Conservation (phyloP, 1,140 invertebrate genomes). For the Pemphigus obesinymphae region DNA sequence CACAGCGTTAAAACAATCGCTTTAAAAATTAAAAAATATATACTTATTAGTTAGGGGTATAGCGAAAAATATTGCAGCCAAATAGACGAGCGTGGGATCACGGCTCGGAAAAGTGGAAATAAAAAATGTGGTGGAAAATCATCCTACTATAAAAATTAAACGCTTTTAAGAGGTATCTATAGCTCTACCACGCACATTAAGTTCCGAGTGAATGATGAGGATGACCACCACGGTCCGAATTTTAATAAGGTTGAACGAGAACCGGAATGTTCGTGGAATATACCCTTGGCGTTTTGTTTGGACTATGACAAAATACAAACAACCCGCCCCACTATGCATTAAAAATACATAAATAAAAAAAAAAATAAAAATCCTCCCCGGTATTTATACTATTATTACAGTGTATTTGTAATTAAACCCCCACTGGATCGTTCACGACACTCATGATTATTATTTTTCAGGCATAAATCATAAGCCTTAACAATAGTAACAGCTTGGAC, state of each 20-base stretch:
- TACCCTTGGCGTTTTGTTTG: not conserved
- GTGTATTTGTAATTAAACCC: conserved; percentile 39
- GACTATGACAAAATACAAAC: conserved; percentile 34
- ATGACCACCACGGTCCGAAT: not conserved
- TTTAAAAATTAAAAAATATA: no score
- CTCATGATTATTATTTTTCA: conserved; percentile 34
- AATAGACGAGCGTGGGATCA: not conserved
- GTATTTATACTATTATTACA: conserved; percentile 38
- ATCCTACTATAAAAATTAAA: not conserved
- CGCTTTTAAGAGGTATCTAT: no score
- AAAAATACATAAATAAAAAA: conserved; percentile 42
- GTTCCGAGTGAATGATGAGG: not conserved
- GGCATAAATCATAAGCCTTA: conserved; percentile 32
- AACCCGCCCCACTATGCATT: conserved; percentile 5
- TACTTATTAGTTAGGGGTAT: not conserved
- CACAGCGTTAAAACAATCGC: no score
- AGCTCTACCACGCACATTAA: not conserved
- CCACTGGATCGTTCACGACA: conserved; percentile 14
- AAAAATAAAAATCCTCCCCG: conserved; percentile 32
- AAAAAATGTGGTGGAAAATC: not conserved
- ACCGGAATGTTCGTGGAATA: not conserved
- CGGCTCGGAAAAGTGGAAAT: not conserved
- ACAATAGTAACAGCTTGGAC: conserved; percentile 32
- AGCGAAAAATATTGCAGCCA: not conserved
- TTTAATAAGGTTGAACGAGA: conserved; percentile 15